These are phyloP conservation scores for Dipodomys merriami DNA, from an alignment of 2,113 vertebrate genomes.

Conservation along the genomic window DNA sequence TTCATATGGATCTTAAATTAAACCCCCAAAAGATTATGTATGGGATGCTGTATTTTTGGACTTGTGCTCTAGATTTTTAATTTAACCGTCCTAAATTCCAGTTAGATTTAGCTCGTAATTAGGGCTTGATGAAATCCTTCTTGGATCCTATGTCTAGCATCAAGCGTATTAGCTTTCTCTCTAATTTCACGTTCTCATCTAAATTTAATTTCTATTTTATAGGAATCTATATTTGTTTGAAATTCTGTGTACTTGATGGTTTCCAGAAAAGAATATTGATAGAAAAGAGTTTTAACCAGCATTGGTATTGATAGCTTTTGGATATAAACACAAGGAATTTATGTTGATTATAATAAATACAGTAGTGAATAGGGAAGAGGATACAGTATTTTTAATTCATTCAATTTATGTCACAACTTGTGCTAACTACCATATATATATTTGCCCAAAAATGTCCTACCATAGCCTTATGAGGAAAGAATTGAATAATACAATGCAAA, in stretches of 20 bases:
- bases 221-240: not conserved
- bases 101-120: not conserved
- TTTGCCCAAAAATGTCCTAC: not conserved
- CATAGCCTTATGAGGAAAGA: not conserved
- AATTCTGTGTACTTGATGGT: not conserved
- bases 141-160: constrained; percentile 7
- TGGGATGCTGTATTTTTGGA: not conserved
- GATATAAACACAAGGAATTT: not conserved
- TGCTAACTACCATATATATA: not conserved
- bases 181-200: not conserved
- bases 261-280: not conserved
- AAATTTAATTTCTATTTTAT: constrained; percentile 45
- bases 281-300: not conserved
- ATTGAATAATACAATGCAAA: not conserved
- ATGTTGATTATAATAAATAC: not conserved
- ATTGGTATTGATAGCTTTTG: not conserved
- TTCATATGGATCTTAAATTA: constrained; percentile 30
- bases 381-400: not conserved
- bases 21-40: not conserved
- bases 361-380: not conserved
- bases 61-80: constrained; percentile 1
- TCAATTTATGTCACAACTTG: not conserved
- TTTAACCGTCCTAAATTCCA: not conserved
- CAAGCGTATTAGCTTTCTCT: not conserved
- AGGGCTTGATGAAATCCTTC: constrained; percentile 13